These are phyloP conservation scores for Dunckerocampus dactyliophorus DNA, from an alignment of 2,113 vertebrate genomes.

Conservation along the genomic window DNA sequence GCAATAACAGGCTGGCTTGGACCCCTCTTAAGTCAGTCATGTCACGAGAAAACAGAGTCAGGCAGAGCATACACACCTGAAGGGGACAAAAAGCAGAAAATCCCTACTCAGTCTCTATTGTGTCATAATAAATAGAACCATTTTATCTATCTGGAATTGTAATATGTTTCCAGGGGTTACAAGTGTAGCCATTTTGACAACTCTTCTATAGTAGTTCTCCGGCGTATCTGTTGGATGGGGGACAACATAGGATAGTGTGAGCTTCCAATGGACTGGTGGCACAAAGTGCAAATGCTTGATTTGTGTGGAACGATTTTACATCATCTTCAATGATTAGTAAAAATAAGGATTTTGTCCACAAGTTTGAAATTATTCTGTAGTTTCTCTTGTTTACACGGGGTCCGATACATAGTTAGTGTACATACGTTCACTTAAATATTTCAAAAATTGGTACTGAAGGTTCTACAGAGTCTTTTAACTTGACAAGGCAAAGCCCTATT, in stretches of 20 bases:
- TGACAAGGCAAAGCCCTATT: too few relatives aligned
- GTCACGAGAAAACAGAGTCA: slow-evolving; percentile 18
- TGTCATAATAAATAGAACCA: slow-evolving; percentile 12
- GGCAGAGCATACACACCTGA: slow-evolving; percentile 32
- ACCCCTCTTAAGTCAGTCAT: slow-evolving; percentile 27
- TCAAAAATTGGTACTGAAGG: too few relatives aligned
- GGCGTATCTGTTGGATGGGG: slow-evolving; percentile 35
- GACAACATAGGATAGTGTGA: slow-evolving; percentile 51
- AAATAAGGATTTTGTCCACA: too few relatives aligned
- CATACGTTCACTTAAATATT: too few relatives aligned
- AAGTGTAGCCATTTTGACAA: slow-evolving; percentile 58
- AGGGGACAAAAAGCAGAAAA: slow-evolving; percentile 4
- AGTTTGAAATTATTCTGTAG: too few relatives aligned
- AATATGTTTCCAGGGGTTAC: slow-evolving; percentile 43
- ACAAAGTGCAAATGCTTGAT: too few relatives aligned
- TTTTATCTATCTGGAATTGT: slow-evolving; percentile 17
- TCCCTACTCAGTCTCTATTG: neutral
- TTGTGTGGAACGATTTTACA: too few relatives aligned
- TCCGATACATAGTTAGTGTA: too few relatives aligned
- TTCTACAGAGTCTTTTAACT: too few relatives aligned
- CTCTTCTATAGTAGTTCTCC: slow-evolving; percentile 66
- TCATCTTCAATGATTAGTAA: too few relatives aligned
- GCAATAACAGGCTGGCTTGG: slow-evolving; percentile 47
- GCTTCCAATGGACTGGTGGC: slow-evolving; percentile 56
- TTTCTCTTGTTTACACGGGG: too few relatives aligned